phyloP scores from a whole-genome alignment of 2,797 vertebrate genomes.

The Falco biarmicus region DNA sequence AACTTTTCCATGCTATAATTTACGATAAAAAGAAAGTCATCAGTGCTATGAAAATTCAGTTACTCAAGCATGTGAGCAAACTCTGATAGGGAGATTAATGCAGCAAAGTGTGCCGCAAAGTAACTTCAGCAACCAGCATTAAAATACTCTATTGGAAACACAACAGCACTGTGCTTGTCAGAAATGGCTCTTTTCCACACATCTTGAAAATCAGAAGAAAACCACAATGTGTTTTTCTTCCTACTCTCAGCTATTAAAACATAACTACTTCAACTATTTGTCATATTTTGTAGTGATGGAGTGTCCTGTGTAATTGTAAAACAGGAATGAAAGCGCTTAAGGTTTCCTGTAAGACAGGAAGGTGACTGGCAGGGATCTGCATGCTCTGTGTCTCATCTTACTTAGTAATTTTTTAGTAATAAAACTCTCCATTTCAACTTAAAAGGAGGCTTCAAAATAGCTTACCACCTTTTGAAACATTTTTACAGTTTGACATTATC shows the following conservation, averaged over 20 bases:
- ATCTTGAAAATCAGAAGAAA: not conserved
- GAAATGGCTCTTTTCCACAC: not conserved
- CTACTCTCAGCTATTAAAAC: not conserved
- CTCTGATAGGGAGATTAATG: not conserved
- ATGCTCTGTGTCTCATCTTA: not conserved
- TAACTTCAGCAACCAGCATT: not conserved
- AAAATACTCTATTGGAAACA: not conserved
- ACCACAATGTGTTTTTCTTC: not conserved
- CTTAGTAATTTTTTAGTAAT: not conserved
- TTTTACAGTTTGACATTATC: not conserved
- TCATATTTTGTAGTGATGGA: constrained; percentile 4
- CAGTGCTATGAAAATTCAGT: not conserved
- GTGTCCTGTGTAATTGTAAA: constrained; percentile 1
- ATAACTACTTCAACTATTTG: not conserved
- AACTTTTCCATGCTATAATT: not conserved
- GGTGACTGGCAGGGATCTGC: not conserved
- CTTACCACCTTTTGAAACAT: not conserved
- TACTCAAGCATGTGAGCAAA: not conserved
- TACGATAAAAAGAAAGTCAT: constrained; percentile 35
- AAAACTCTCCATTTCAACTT: not conserved
- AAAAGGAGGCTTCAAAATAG: not conserved
- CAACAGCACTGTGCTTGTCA: not conserved
- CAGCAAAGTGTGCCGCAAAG: not conserved
- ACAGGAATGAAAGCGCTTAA: constrained; percentile 18
- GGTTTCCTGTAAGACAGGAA: constrained; percentile 63